Evolutionary conservation across 1,140 invertebrate genomes (phyloP), one percentile per base, ranked within the genome.

Genomic region (Drosophila truncata): DNA sequence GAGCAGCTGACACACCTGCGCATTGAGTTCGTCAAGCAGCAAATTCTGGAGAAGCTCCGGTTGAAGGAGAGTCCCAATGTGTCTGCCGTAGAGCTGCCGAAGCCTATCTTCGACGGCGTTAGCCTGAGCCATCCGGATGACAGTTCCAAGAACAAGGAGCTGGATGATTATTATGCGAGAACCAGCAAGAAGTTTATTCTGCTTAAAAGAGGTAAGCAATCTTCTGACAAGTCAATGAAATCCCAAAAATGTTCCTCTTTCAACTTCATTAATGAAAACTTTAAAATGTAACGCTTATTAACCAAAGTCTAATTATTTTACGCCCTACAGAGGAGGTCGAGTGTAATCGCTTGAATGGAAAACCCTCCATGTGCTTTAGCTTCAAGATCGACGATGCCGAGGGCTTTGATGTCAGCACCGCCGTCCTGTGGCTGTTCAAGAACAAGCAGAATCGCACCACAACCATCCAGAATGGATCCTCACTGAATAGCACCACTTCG

Each of bases 101-200:
- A 95, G 84, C 96, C 96, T 4, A 93, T 97, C 33, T 95, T 95
- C 42, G 95, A 96, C 74, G 95, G 95, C 2, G 92, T 94, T 75
- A 94, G 96, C 3, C 93, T 97, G 27, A 94, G 95, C 29, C 95
- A 96, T 73, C 95, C 95, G 5, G 93, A 93, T 8, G 92, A 93
- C 14, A 91, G 93, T 16, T 93, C 92, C 27, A 90, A 91, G 37
- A 87, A 78, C 27, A 92, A 92, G 50, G 92, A 93, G 0, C 93
- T 94, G 0, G 96, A 97, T 81, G 96, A 96, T 75, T 97, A 96
- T 78, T 97, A 96, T 77, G 96, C 96, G 8, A 95, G 96, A 81
- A 97, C 96, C 8, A 96, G 96, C 71, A 96, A 96, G 93, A 95
- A 96, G 65, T 95, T 97, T 37, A 95, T 97, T 31, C 96, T 97